Conservation (phyloP, 2,113 vertebrate species). For the Glareola pratincola region DNA sequence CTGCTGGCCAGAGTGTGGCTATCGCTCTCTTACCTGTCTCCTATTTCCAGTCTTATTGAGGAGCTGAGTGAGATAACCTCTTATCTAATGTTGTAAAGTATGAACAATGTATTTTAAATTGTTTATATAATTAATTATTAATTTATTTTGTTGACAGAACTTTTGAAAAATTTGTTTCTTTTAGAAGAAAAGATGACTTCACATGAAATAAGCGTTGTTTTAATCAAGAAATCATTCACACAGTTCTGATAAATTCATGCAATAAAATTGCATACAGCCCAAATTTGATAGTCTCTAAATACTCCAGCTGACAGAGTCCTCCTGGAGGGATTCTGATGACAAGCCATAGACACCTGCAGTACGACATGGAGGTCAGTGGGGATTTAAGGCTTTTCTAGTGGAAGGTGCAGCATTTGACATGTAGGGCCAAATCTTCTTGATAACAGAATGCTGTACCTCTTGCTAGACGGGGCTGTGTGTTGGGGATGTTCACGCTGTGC, state of each 20-base stretch:
- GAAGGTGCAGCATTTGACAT: not conserved
- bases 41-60: not conserved
- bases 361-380: not conserved
- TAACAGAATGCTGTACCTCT: not conserved
- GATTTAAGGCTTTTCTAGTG: not conserved
- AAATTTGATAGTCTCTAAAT: not conserved
- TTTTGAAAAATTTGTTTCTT: not conserved
- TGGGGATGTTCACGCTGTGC: accelerated
- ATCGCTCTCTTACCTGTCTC: not conserved
- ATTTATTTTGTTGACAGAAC: not conserved
- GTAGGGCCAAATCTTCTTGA: not conserved
- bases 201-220: not conserved
- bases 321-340: not conserved
- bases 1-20: not conserved
- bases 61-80: not conserved
- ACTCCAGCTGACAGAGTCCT: not conserved
- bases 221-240: not conserved
- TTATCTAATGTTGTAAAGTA: not conserved
- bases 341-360: not conserved
- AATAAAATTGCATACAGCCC: not conserved
- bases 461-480: accelerated
- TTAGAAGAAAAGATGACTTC: not conserved
- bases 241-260: not conserved
- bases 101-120: not conserved
- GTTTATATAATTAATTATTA: not conserved